Evolutionary conservation across 2,797 vertebrate genomes (phyloP), one percentile per base, ranked within the genome.

Genomic region (Danio albolineatus): DNA sequence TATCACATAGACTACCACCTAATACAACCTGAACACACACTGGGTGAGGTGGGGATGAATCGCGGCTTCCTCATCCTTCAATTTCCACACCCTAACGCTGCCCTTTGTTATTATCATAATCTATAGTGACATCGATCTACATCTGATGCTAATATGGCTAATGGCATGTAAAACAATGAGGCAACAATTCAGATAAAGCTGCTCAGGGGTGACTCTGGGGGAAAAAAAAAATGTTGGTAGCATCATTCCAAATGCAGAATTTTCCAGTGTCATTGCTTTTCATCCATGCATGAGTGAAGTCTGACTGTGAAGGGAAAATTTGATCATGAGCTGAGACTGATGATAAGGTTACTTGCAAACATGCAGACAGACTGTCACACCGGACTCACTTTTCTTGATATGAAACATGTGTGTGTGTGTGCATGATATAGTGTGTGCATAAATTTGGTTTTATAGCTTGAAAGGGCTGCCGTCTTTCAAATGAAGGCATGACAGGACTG

Each of bases 21-120:
- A 93, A 94, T 93, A 87, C 87, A 89, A 90, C 87, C 86, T 83
- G 92, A 93, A 87, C 88, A 89, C 90, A 65, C 87, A 86, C 81
- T 86, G 70, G 43, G 75, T 16, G 17, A 19, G 5, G 16, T 51
- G 51, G 21, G 60, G 43, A 43, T 43, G 62, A 65, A 21, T 14
- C 14, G 56, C 28, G 28, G 48, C 14, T 14, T 54, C 17, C 9
- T 19, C 16, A 46, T n/a, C 6, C 61, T 2, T 49, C 10, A 43
- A 8, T 44, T 66, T 57, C 16, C 75, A 57, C 48, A 38, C 51
- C 5, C 14, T 28, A 38, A 38, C 28, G 6, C 28, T 51, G 21
- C 5, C 57, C 21, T 61, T 39, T 13, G 39, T 38, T 38, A 49
- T 49, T 61, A 10, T 70, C 10, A 41, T 51, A 39, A 51, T 54